Base-by-base conservation (phyloP, 2,113 vertebrate species). In the Monopterus albus region DNA sequence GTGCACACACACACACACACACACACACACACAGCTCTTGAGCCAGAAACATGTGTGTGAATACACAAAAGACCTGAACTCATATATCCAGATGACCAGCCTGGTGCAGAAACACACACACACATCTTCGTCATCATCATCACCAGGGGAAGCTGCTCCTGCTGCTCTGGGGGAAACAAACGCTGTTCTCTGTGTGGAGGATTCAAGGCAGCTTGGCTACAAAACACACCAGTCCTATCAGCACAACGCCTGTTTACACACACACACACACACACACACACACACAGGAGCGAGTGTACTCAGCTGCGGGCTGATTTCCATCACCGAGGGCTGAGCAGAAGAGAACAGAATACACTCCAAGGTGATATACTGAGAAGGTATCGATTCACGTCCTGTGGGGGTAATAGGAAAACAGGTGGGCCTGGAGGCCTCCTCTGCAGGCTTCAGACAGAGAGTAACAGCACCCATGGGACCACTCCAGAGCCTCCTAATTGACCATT, bases 201-300 rank as follows among this genome's bases (percentile, higher is more conserved):
- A 78, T 78, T 74, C 70, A 60, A 82, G 68, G 36, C 66, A 31
- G 49, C 33, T 31, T 17, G 75, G 71, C 35, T 66, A 56, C 71
- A 79, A 47, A 79, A 45, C 57, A 72, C 63, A 72, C 42, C 50
- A 13, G 62, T 23, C 42, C 39, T 29, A 42, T 47, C 46, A 40
- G 53, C 58, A 78, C 14, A 70, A 70, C 8, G 52, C 53, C 63
- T 60, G 61, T 77, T 45, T 46, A 45, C 51, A 55, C 74, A 50
- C 65, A 75, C 53, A 58, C 51, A 49, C 65, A 31, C 59, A 60
- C 52, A 47, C 72, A 35, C 58, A 75, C 63, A 58, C 51, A 58
- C 15, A 63, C 45, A 56, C 52, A n/a, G n/a, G n/a, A n/a, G n/a
- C n/a, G n/a, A 25, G 61, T 50, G 72, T 72, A 29, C 62, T 72